These are phyloP conservation scores for Ornithoptera priamus DNA, from an alignment of 2,888 invertebrate species.

Conservation along the genomic window DNA sequence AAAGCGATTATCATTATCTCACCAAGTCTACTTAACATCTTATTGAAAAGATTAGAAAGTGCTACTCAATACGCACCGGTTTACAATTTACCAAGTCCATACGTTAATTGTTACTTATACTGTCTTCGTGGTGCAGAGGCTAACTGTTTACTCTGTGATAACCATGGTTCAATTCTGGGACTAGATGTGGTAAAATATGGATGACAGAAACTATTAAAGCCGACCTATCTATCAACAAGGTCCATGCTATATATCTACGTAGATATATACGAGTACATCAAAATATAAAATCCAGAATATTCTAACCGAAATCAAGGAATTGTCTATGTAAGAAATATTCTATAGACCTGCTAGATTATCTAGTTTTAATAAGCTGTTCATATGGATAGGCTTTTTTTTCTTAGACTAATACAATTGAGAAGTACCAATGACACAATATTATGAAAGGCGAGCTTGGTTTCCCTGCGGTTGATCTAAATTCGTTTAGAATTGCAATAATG, in stretches of 20 bases:
- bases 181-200: no score
- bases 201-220: no score
- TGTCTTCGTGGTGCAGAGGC: no score
- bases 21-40: slow-evolving; percentile 34
- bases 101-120: slow-evolving; percentile 54
- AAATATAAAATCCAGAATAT: no score
- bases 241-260: no score
- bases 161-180: no score
- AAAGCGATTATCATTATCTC: slow-evolving; percentile 21
- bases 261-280: no score
- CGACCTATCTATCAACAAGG: no score
- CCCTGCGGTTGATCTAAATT: slow-evolving; percentile 41
- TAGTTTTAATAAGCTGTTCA: slow-evolving; percentile 54
- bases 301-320: no score
- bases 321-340: slow-evolving; percentile 35
- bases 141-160: no score
- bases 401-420: slow-evolving; percentile 72
- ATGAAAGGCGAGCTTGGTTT: slow-evolving; percentile 44
- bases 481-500: slow-evolving; percentile 31
- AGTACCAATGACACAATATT: slow-evolving; percentile 66
- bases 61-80: slow-evolving; percentile 37
- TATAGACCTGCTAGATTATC: slow-evolving; percentile 50
- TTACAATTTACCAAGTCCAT: slow-evolving; percentile 43
- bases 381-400: slow-evolving; percentile 63
- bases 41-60: slow-evolving; percentile 46